Conservation (phyloP, 2,113 vertebrate genomes). For the Indicator indicator region DNA sequence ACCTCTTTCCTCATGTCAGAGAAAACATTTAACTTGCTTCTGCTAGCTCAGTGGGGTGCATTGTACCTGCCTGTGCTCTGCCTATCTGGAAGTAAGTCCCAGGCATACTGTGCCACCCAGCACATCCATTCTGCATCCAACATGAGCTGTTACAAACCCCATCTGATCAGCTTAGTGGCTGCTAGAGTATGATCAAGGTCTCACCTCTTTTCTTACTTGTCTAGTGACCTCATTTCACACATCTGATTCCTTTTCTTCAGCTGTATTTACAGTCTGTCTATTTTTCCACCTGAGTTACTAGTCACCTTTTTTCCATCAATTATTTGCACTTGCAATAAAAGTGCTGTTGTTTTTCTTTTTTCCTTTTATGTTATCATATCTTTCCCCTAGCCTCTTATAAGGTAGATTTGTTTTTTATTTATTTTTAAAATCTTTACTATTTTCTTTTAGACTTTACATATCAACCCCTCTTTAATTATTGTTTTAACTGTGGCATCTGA, state of each 20-base stretch:
- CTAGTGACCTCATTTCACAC: slow-evolving; percentile 13
- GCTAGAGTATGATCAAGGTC: not conserved
- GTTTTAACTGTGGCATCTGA: not conserved
- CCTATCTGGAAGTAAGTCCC: not conserved
- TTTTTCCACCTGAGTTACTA: not conserved
- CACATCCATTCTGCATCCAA: not conserved
- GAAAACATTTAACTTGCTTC: not conserved
- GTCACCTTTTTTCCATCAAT: not conserved
- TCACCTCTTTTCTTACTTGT: slow-evolving; percentile 5
- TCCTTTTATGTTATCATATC: not conserved
- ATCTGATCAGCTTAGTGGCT: rapidly evolving
- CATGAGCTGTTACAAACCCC: rapidly evolving
- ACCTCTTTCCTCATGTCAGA: not conserved
- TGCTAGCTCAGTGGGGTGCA: not conserved
- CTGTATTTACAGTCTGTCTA: not conserved
- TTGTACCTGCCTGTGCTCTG: not conserved
- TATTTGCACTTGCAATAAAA: not conserved
- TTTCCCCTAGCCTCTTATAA: not conserved
- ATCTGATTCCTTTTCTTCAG: not conserved
- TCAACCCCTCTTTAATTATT: not conserved
- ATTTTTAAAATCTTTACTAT: not conserved
- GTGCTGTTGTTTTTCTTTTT: rapidly evolving
- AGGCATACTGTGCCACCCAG: rapidly evolving
- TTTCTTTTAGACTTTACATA: not conserved
- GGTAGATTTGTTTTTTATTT: not conserved